Conservation (phyloP, 2,113 vertebrate genomes). For the Callospermophilus lateralis region DNA sequence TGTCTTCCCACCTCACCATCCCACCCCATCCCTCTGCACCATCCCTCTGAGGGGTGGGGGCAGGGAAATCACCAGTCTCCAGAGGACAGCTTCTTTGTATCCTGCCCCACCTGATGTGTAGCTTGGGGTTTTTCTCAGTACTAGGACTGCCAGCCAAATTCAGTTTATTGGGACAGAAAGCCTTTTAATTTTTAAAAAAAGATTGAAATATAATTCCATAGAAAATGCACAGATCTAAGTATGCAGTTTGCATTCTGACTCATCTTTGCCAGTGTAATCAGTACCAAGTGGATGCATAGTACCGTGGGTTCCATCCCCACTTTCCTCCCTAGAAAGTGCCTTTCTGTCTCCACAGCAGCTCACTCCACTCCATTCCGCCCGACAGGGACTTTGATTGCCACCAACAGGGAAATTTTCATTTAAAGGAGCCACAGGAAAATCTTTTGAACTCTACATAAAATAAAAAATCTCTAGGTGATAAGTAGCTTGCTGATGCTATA, state of each 20-base stretch:
- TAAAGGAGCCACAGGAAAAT: background rate
- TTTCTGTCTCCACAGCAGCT: background rate
- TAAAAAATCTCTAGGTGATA: background rate
- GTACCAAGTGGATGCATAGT: fast-evolving
- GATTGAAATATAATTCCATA: background rate
- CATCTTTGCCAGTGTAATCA: background rate
- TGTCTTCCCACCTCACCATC: too few relatives aligned
- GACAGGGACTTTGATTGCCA: too few relatives aligned
- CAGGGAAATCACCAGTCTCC: background rate
- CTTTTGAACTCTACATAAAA: background rate
- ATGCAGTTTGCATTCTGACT: background rate
- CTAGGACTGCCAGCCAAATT: fast-evolving
- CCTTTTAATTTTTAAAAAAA: background rate
- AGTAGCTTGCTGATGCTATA: background rate
- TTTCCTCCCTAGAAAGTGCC: too few relatives aligned
- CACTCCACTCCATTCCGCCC: too few relatives aligned
- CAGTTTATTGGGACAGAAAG: background rate
- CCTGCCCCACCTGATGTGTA: background rate
- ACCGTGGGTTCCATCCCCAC: too few relatives aligned
- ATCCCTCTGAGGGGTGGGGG: fast-evolving
- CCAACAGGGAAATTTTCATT: background rate
- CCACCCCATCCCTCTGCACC: background rate
- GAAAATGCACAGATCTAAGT: background rate
- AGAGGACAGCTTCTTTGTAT: background rate
- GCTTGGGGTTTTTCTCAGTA: background rate